Percentiles rank a stretch among this genome's conserved stretches.
Evolutionary conservation across 2,888 invertebrate genomes (phyloP).

Genomic region (Microctonus brassicae): DNA sequence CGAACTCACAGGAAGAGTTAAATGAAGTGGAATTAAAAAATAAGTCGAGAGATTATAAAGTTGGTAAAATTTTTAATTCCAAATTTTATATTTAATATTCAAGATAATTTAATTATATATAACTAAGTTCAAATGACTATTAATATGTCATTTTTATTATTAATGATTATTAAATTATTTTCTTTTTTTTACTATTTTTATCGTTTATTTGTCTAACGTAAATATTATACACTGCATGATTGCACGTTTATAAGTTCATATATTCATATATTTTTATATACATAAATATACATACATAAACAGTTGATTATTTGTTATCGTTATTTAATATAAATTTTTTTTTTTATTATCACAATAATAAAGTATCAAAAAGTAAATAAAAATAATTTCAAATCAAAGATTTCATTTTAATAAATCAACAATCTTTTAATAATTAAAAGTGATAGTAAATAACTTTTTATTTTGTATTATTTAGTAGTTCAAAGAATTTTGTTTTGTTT

Average conservation of each 20-base stretch:
- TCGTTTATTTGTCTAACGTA: neutral
- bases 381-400: too few relatives aligned
- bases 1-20: slow-evolving; percentile 51
- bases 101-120: neutral
- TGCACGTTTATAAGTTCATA: neutral
- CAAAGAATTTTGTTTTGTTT: neutral
- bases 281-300: neutral
- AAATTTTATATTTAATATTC: slow-evolving; percentile 4
- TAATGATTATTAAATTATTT: too few relatives aligned
- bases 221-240: slow-evolving; percentile 18
- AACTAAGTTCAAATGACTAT: neutral
- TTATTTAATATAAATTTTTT: neutral
- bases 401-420: too few relatives aligned
- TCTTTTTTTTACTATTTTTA: neutral
- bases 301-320: neutral
- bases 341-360: neutral
- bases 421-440: too few relatives aligned
- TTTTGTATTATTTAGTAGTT: too few relatives aligned
- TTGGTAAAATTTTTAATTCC: slow-evolving; percentile 29
- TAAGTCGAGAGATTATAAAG: slow-evolving; percentile 39
- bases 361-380: neutral
- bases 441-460: too few relatives aligned
- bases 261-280: neutral
- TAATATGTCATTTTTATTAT: too few relatives aligned
- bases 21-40: slow-evolving; percentile 51